Base-by-base conservation (phyloP, 2,888 invertebrate species). In the Dysmachus trigonus region DNA sequence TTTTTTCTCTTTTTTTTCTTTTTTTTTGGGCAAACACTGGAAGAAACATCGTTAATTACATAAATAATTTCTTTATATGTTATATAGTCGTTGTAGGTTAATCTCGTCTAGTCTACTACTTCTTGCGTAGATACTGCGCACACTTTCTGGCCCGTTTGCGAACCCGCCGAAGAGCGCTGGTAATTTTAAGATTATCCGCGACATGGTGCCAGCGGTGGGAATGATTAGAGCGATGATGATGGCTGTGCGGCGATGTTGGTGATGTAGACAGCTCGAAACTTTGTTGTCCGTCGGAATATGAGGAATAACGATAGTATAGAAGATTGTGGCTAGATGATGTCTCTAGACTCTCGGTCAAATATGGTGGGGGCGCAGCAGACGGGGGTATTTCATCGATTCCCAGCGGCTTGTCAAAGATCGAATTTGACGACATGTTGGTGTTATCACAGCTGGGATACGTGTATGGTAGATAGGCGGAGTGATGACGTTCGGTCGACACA, bases 71-170 rank as follows among this genome's bases (percentile, higher is more conserved):
- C 35, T 82, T 86, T 72, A 31, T 71, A 71, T 85, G 10, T 85
- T 53, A 35, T 77, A 31, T 53, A 35, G 33, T 74, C 73, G 73
- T 73, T 73, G 73, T 86, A 81, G 35, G 18, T 86, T 87, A n/a
- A 89, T 91, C 88, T 72, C 83, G 22, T 62, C 62, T 62, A 51
- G 62, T 62, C 87, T 90, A 91, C 89, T 92, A 91, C 89, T 92
- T 92, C 88, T 91, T 92, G 89, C 91, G 91, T 88, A 92, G 89
- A 87, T 91, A 92, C 73, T 92, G 91, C 72, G 92, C 91, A 89
- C 91, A 92, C 89, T 92, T 92, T 88, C 91, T 91, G 88, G 92
- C 92, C 87, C 92, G 91, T 89, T 90, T 92, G 88, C 92, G 90
- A 86, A 92, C 92, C 87, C 90, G 89, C 87, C 87, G 38, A 15